Conservation (phyloP, 2,113 vertebrate species). For the Catharus fuscescens region DNA sequence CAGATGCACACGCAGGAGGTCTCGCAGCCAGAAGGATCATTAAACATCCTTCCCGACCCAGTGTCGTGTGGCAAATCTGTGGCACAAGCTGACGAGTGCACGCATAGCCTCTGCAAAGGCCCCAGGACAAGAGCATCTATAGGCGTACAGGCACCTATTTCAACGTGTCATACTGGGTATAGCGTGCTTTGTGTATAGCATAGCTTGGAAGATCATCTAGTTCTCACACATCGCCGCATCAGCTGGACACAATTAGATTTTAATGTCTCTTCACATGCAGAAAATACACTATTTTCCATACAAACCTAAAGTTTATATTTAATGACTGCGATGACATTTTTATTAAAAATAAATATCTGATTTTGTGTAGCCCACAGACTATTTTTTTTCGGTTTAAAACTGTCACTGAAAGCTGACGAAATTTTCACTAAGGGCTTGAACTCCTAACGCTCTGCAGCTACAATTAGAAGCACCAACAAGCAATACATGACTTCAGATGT, state of each 20-base stretch:
- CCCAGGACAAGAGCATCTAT: rapidly evolving
- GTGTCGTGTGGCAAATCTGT: background rate
- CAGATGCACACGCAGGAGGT: background rate
- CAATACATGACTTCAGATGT: rapidly evolving
- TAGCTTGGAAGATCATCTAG: background rate
- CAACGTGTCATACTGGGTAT: rapidly evolving
- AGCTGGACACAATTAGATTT: background rate
- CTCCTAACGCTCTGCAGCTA: background rate
- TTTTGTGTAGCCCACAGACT: background rate
- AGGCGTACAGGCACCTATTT: rapidly evolving
- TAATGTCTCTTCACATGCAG: background rate
- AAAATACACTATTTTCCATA: background rate
- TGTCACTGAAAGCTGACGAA: background rate
- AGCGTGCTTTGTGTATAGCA: rapidly evolving
- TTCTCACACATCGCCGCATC: background rate
- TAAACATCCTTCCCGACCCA: background rate
- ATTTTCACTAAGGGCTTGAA: background rate
- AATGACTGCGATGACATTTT: background rate
- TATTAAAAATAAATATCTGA: background rate
- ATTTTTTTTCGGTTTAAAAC: background rate
- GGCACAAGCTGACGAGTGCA: background rate
- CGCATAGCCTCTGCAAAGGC: rapidly evolving
- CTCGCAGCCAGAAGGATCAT: background rate
- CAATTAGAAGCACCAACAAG: background rate
- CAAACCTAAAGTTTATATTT: background rate